Evolutionary conservation across 2,888 invertebrate genomes (phyloP).

Genomic region (Ecliptopera silaceata): DNA sequence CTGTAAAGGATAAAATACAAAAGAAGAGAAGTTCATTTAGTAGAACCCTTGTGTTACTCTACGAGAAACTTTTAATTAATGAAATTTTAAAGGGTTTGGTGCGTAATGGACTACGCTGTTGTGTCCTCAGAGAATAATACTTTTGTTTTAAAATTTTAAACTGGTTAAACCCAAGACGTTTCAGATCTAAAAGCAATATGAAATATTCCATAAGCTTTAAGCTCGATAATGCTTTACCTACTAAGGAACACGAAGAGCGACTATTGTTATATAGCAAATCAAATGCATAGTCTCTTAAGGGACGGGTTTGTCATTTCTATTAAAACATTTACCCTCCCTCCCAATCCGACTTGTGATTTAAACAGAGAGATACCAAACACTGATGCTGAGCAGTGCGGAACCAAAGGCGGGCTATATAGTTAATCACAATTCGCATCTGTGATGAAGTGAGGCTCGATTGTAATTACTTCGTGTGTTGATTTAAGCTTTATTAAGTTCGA

Average conservation of each 20-base stretch:
- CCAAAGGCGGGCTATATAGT: slow-evolving; percentile 65
- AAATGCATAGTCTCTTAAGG: slow-evolving; percentile 26
- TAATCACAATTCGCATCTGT: slow-evolving; percentile 78
- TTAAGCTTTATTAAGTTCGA: slow-evolving; percentile 75
- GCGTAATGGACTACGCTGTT: slow-evolving; percentile 27
- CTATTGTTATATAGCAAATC: slow-evolving; percentile 19
- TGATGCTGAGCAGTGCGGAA: slow-evolving; percentile 51
- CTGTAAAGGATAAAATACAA: slow-evolving; percentile 76
- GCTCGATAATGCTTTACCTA: neutral
- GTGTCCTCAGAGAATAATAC: slow-evolving; percentile 9
- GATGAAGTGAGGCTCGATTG: slow-evolving; percentile 76
- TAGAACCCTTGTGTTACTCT: slow-evolving; percentile 74
- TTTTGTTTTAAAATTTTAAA: slow-evolving; percentile 1
- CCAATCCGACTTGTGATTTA: slow-evolving; percentile 56
- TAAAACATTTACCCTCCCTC: slow-evolving; percentile 51
- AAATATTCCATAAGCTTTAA: neutral
- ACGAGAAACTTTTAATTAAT: slow-evolving; percentile 79
- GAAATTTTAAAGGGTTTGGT: slow-evolving; percentile 64
- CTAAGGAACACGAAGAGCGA: neutral
- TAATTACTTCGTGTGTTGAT: slow-evolving; percentile 81
- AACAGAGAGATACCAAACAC: slow-evolving; percentile 42
- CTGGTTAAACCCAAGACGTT: neutral
- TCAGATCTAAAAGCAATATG: neutral
- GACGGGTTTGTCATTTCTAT: slow-evolving; percentile 45
- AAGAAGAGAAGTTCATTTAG: slow-evolving; percentile 74